Percentiles rank a stretch among this genome's conserved stretches.
Conservation (phyloP, 2,888 invertebrate species). For the Meliscaeva auricollis region DNA sequence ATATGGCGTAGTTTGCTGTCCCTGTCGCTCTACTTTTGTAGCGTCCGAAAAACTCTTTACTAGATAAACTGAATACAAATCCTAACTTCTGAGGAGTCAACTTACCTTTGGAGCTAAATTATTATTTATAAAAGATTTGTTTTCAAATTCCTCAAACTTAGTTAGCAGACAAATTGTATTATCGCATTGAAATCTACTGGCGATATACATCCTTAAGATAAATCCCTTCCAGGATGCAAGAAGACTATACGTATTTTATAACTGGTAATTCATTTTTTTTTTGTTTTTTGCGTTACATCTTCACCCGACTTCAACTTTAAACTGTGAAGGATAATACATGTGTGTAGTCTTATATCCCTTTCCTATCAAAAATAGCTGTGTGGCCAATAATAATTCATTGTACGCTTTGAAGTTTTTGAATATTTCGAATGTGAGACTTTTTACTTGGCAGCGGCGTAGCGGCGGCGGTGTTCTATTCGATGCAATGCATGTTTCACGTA, state of each 20-base stretch:
- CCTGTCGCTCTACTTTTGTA: too few relatives aligned
- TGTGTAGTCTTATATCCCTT: not conserved
- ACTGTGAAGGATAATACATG: not conserved
- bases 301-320: conserved; percentile 1
- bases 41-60: too few relatives aligned
- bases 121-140: too few relatives aligned
- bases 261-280: not conserved
- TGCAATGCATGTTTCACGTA: conserved; percentile 41
- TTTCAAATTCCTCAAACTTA: too few relatives aligned
- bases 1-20: too few relatives aligned
- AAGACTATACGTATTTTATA: too few relatives aligned
- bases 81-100: too few relatives aligned
- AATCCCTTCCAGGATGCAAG: not conserved
- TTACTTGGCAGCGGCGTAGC: not conserved
- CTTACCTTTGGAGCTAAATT: too few relatives aligned
- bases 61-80: too few relatives aligned
- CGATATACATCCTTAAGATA: not conserved
- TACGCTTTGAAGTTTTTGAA: conserved; percentile 72
- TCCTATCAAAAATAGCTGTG: conserved; percentile 30
- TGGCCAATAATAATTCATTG: conserved; percentile 71
- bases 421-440: conserved; percentile 70
- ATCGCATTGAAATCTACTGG: not conserved
- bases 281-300: conserved; percentile 1
- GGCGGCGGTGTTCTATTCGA: not conserved
- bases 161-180: too few relatives aligned